Conservation (phyloP, 2,797 vertebrate species). For the Anolis apletophallus region DNA sequence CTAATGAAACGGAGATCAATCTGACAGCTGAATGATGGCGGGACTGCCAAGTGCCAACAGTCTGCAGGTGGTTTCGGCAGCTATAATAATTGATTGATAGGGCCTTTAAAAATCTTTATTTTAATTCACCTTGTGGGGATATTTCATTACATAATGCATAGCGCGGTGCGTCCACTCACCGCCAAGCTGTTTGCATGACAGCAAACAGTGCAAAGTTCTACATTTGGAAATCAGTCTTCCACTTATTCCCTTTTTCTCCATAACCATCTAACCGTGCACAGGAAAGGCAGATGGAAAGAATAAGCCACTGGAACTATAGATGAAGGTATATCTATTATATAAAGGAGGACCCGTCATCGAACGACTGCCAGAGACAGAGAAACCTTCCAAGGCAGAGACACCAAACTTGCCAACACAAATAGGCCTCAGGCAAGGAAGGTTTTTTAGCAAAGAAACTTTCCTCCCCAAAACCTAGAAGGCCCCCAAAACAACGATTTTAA, state of each 20-base stretch:
- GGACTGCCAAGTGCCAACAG: conserved; percentile 64
- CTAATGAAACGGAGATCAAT: conserved; percentile 70
- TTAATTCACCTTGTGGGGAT: conserved; percentile 76
- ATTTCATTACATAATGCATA: conserved; percentile 53
- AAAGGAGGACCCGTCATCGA: no score
- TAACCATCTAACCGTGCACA: not conserved
- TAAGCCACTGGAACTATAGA: not conserved
- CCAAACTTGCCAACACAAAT: no score
- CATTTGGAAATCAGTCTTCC: conserved; percentile 26
- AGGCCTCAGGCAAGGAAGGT: no score
- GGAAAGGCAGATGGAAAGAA: conserved; percentile 7
- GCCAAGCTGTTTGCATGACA: conserved; percentile 44
- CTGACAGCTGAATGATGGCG: conserved; percentile 68
- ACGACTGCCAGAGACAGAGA: no score
- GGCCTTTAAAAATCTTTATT: conserved; percentile 68
- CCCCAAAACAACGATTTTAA: no score
- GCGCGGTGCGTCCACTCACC: conserved; percentile 10
- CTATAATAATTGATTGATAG: conserved; percentile 75
- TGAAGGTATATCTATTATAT: no score
- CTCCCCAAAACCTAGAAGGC: no score
- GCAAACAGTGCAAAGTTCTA: conserved; percentile 19
- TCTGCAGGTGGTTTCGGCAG: conserved; percentile 73
- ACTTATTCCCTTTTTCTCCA: not conserved
- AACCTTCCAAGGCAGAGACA: no score
- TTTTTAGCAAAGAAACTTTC: no score